Percentiles rank a stretch among this genome's conserved stretches.
These are phyloP conservation scores for Brassicogethes aeneus DNA, from an alignment of 2,888 invertebrate species.

Conservation along the genomic window DNA sequence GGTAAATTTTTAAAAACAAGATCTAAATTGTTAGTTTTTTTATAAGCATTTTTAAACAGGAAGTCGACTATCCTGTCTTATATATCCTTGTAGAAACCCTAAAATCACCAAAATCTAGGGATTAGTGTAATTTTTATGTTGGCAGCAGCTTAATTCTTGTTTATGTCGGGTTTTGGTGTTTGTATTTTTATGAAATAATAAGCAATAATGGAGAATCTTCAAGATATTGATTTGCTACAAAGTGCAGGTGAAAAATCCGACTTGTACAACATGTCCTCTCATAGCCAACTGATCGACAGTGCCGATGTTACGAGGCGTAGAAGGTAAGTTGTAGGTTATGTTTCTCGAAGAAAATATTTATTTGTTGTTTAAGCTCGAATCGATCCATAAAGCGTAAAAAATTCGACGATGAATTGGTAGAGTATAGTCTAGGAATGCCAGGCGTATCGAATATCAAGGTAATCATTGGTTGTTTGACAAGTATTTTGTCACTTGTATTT, in stretches of 20 bases:
- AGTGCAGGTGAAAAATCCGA: slow-evolving; percentile 19
- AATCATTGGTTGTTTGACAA: slow-evolving; percentile 7
- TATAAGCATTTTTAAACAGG: too few relatives aligned
- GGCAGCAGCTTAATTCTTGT: too few relatives aligned
- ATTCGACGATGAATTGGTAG: slow-evolving; percentile 95
- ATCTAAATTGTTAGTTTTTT: too few relatives aligned
- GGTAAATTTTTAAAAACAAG: too few relatives aligned
- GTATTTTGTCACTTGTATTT: neutral
- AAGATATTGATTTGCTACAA: slow-evolving; percentile 28
- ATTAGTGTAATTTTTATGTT: too few relatives aligned
- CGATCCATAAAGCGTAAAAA: slow-evolving; percentile 91
- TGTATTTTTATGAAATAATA: too few relatives aligned
- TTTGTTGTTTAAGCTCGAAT: slow-evolving; percentile 58
- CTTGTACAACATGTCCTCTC: slow-evolving; percentile 19
- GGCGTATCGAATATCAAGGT: slow-evolving; percentile 40
- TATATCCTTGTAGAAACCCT: too few relatives aligned
- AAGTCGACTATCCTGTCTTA: too few relatives aligned
- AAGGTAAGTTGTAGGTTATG: slow-evolving; percentile 26
- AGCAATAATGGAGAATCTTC: slow-evolving; percentile 21
- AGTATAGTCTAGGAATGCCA: slow-evolving; percentile 70
- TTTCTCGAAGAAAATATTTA: slow-evolving; percentile 5
- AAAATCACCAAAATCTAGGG: too few relatives aligned
- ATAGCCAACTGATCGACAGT: slow-evolving; percentile 28
- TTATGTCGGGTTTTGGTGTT: too few relatives aligned
- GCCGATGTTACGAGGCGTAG: slow-evolving; percentile 34